Evolutionary conservation across 2,888 invertebrate genomes (phyloP).

Genomic region (Pristionchus arcanus): DNA sequence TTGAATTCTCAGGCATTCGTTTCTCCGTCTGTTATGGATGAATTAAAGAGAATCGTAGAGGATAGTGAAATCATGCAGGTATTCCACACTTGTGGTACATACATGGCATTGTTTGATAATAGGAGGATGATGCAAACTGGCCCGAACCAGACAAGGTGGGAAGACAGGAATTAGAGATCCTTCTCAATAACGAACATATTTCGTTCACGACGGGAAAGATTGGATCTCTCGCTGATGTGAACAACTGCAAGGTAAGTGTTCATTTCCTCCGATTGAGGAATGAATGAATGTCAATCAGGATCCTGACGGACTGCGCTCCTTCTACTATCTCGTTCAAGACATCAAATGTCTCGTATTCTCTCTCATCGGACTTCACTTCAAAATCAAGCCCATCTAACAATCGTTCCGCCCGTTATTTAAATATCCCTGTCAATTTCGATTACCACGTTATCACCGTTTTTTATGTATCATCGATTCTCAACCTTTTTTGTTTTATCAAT

Average conservation of each 20-base stretch:
- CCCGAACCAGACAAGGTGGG: constrained; percentile 85
- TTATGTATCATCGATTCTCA: too few relatives aligned
- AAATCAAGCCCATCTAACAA: constrained; percentile 97
- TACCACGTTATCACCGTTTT: too few relatives aligned
- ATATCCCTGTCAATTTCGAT: too few relatives aligned
- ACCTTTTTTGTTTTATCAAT: too few relatives aligned
- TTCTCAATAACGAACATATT: constrained; percentile 99
- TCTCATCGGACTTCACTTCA: constrained; percentile 98
- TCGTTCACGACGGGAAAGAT: constrained; percentile 99
- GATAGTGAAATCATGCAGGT: constrained; percentile 90
- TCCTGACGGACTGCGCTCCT: constrained; percentile 96
- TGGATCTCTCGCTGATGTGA: constrained; percentile 97
- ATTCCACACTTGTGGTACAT: too few relatives aligned
- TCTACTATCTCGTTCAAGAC: constrained; percentile 99
- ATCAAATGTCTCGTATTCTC: constrained; percentile 99
- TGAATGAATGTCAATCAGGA: constrained; percentile 84
- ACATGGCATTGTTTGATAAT: constrained; percentile 46
- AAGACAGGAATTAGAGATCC: constrained; percentile 94
- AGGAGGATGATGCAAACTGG: constrained; percentile 83
- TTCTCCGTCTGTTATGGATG: constrained; percentile 97
- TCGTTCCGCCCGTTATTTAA: neutral
- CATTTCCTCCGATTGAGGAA: neutral
- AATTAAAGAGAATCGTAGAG: constrained; percentile 94
- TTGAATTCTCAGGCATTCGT: constrained; percentile 85
- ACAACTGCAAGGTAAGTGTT: constrained; percentile 86